Evolutionary conservation across 2,113 vertebrate genomes (phyloP), one percentile per base, ranked within the genome.

Genomic region (Lanius collurio): DNA sequence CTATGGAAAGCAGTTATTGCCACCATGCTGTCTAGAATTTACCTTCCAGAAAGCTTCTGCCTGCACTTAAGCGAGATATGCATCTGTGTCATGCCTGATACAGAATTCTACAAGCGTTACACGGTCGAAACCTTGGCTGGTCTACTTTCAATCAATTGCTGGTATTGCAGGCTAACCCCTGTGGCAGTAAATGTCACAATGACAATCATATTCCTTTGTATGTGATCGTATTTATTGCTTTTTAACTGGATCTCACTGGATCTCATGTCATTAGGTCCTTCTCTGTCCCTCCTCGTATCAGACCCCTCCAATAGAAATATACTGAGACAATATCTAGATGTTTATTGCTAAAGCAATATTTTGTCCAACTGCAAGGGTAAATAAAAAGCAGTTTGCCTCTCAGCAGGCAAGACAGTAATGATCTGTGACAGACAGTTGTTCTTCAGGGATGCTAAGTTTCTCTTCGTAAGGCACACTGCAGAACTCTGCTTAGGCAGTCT

Each of bases 161-260:
- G 55, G 50, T 77, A 62, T 42, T 76, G 79, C 37, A 88, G 12
- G 89, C 77, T 60, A 91, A 90, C 22, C 67, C 85, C 90, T 6
- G 10, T 57, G 70, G 92, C 90, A 90, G 67, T 79, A 62, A 83
- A 53, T 1, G 1, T 65, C 88, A 95, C 87, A 88, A 47, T 73
- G 94, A 87, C 87, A 93, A 82, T 39, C 11, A 60, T 74, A 91
- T 89, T 95, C 78, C 69, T 81, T 88, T 90, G 37, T 26, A 83
- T 90, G 73, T 57, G 55, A 95, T 80, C 21, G 27, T 31, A 64
- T 35, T 35, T 86, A 88, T 57, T 94, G 67, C 57, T 90, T 88
- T 93, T 83, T 60, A 84, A 65, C 49, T 68, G 50, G 57, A 68
- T 46, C 52, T 56, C 41, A 35, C 44, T 63, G n/a, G n/a, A n/a